These are phyloP conservation scores for Hylaea fasciaria DNA, from an alignment of 2,888 invertebrate species.

Conservation along the genomic window DNA sequence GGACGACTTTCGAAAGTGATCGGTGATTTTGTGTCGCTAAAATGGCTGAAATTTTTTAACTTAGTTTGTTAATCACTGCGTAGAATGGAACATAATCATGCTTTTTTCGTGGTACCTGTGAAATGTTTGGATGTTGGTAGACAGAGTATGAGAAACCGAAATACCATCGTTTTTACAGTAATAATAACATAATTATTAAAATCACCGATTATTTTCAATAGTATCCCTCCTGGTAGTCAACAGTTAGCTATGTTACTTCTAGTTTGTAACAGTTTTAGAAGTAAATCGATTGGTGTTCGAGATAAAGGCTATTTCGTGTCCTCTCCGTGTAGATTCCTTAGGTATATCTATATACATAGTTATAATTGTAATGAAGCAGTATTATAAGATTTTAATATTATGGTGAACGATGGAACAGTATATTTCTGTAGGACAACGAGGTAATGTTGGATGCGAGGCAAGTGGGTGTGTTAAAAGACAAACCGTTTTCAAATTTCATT, in stretches of 20 bases:
- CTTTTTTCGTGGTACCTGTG: no score
- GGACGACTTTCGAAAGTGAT: no score
- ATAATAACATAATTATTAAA: no score
- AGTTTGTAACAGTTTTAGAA: conserved; percentile 5
- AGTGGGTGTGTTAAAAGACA: conserved; percentile 61
- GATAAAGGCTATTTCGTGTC: conserved; percentile 43
- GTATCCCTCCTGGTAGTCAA: background rate
- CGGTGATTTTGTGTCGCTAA: no score
- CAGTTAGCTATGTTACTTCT: conserved; percentile 7
- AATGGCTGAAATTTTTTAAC: no score
- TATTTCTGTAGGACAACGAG: conserved; percentile 33
- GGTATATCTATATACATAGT: conserved; percentile 42
- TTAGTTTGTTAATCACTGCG: no score
- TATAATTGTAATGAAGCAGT: conserved; percentile 45
- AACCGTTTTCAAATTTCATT: conserved; percentile 59
- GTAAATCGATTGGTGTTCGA: conserved; percentile 16
- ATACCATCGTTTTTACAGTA: no score
- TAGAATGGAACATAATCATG: no score
- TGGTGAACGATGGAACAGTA: conserved; percentile 27
- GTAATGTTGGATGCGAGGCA: conserved; percentile 33
- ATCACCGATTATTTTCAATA: no score
- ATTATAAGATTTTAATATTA: conserved; percentile 46
- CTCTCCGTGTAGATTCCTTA: conserved; percentile 54
- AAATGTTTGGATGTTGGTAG: no score
- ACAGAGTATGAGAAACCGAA: no score